phyloP scores from a whole-genome alignment of 23 tunicate species.

The Pegea sp. region DNA sequence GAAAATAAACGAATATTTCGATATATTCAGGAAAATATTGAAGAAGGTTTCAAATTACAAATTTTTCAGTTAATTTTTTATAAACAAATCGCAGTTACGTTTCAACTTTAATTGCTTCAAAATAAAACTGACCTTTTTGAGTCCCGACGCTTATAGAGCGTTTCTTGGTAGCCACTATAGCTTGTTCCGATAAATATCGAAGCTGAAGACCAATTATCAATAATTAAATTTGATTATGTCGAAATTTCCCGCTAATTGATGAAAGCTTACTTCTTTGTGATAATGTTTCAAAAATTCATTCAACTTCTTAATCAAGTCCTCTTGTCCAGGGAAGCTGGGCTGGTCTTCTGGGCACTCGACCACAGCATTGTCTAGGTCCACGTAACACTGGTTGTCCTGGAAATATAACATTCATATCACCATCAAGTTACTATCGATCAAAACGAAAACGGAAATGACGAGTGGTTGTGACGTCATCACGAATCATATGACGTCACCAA shows the following conservation, averaged over 20 bases:
- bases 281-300: slow-evolving; percentile 7
- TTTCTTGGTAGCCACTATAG: background rate
- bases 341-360: slow-evolving; percentile 82
- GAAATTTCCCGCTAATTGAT: no score
- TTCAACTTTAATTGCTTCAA: background rate
- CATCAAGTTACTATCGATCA: no score
- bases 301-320: slow-evolving; percentile 15
- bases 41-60: no score
- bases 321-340: slow-evolving; percentile 57
- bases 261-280: slow-evolving; percentile 20
- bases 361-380: slow-evolving; percentile 36
- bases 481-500: no score
- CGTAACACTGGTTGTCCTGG: slow-evolving; percentile 78
- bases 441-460: background rate
- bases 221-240: no score
- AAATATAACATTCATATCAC: background rate
- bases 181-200: background rate
- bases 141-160: background rate
- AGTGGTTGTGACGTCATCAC: no score
- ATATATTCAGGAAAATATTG: no score
- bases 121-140: background rate
- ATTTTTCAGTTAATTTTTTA: no score
- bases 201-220: no score
- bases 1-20: no score
- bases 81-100: no score